phyloP scores from a whole-genome alignment of 2,113 vertebrate species.

The Erythrolamprus reginae region DNA sequence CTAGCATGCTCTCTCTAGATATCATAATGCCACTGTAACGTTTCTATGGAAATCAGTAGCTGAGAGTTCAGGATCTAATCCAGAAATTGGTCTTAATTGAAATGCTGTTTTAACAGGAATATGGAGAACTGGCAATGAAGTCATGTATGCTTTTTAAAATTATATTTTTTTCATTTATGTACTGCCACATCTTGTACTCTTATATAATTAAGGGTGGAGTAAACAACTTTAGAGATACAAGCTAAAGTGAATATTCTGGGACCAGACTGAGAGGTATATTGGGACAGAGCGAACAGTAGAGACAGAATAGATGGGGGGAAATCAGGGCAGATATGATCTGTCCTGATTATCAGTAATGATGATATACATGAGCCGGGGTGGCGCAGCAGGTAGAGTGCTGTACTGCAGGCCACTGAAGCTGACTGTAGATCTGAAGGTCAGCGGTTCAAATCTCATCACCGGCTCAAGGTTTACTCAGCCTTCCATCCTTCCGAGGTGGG shows the following conservation, averaged over 20 bases:
- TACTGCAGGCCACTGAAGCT: too few species aligned
- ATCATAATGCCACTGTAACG: background rate
- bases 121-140: background rate
- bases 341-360: too few species aligned
- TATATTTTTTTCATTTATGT: background rate
- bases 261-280: background rate
- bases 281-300: background rate
- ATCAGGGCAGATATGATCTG: background rate
- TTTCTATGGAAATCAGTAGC: background rate
- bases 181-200: background rate
- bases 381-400: too few species aligned
- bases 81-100: background rate
- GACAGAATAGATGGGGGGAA: background rate
- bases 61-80: background rate
- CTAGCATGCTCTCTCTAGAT: background rate
- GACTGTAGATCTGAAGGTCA: too few species aligned
- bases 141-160: background rate
- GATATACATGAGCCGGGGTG: too few species aligned
- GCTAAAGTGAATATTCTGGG: background rate
- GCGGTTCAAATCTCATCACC: too few species aligned
- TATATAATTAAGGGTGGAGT: background rate
- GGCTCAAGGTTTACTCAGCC: too few species aligned
- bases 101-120: background rate
- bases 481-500: too few species aligned
- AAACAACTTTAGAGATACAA: background rate